Conservation (phyloP, 2,888 invertebrate genomes). For the Ennomos erosarius region DNA sequence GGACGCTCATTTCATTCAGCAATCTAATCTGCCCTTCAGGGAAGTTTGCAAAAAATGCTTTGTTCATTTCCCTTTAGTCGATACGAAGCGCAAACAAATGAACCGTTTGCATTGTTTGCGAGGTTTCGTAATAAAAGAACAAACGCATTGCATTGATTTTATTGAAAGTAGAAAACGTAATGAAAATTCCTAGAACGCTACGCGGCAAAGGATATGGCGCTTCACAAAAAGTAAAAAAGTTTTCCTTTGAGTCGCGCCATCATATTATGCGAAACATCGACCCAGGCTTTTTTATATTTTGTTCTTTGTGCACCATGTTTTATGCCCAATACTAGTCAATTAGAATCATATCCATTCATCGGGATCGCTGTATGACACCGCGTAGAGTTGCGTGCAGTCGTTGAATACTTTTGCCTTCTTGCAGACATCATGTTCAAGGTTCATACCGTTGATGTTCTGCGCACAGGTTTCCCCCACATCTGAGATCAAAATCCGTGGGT, state of each 20-base stretch:
- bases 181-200: constrained; percentile 24
- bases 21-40: constrained; percentile 42
- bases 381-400: constrained; percentile 78
- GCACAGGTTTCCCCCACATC: constrained; percentile 80
- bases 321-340: constrained; percentile 30
- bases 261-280: not conserved
- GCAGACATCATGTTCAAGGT: constrained; percentile 76
- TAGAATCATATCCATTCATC: constrained; percentile 47
- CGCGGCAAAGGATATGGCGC: constrained; percentile 22
- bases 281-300: too few relatives aligned
- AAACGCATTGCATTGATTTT: constrained; percentile 44
- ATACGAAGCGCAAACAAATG: constrained; percentile 35
- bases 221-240: constrained; percentile 16
- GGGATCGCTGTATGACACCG: constrained; percentile 66
- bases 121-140: constrained; percentile 44
- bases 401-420: constrained; percentile 80
- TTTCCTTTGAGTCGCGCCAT: constrained; percentile 9
- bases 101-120: constrained; percentile 34
- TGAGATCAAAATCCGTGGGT: constrained; percentile 76
- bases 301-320: constrained; percentile 5
- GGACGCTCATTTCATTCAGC: constrained; percentile 45
- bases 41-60: constrained; percentile 34
- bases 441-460: constrained; percentile 76
- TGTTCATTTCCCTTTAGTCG: constrained; percentile 37
- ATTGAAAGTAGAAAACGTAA: constrained; percentile 47